Conservation (phyloP, 2,113 vertebrate species). For the Campylorhamphus procurvoides region DNA sequence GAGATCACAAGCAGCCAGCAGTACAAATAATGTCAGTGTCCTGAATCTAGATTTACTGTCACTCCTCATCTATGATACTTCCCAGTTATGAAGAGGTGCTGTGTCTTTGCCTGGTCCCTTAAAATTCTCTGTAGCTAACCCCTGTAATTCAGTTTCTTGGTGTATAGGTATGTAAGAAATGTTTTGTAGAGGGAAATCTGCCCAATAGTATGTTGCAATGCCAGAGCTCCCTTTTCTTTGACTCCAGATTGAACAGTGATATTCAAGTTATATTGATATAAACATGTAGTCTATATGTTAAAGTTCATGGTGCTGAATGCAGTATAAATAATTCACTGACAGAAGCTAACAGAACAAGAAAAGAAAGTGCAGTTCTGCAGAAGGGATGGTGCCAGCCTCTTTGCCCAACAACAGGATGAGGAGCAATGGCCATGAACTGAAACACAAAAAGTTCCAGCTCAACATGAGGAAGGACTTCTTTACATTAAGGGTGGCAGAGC, state of each 20-base stretch:
- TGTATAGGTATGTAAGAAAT: not conserved
- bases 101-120: not conserved
- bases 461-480: not conserved
- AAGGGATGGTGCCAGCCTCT: too few species aligned
- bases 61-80: not conserved
- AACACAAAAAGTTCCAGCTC: not conserved
- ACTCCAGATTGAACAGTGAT: not conserved
- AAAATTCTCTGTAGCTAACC: not conserved
- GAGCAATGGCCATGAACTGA: not conserved
- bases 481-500: not conserved
- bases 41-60: not conserved
- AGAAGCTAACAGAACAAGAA: not conserved
- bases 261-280: not conserved
- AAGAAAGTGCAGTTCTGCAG: not conserved
- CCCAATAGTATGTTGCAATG: not conserved
- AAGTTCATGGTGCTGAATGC: not conserved
- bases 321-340: not conserved
- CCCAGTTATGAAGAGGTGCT: not conserved
- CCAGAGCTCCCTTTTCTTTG: not conserved
- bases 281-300: not conserved
- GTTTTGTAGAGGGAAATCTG: not conserved
- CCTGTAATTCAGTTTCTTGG: not conserved
- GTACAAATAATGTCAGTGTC: not conserved
- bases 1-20: not conserved
- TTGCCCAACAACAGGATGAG: not conserved